phyloP scores from a whole-genome alignment of 2,797 vertebrate genomes.

The Iguana delicatissima region DNA sequence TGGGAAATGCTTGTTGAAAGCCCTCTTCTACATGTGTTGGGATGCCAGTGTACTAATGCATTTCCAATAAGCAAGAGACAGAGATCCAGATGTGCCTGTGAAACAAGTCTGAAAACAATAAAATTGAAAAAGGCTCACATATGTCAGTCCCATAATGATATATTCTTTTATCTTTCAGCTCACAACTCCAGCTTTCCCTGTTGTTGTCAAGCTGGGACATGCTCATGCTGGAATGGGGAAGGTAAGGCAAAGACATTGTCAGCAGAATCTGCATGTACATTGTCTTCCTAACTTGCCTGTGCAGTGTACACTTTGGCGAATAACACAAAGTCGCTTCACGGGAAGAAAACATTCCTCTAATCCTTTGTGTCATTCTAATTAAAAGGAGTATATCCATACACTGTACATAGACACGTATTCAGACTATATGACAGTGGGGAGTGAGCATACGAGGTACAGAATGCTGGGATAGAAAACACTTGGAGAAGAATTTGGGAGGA shows the following conservation, averaged over 20 bases:
- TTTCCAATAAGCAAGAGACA: background rate
- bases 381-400: conserved; percentile 44
- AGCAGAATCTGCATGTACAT: fast-evolving
- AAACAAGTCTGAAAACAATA: background rate
- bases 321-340: conserved; percentile 44
- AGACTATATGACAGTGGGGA: background rate
- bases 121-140: background rate
- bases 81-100: too few species aligned
- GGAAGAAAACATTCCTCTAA: background rate
- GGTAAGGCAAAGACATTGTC: conserved; percentile 79
- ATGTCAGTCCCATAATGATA: background rate
- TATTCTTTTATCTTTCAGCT: conserved; percentile 84
- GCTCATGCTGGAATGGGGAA: conserved; percentile 96
- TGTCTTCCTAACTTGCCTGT: background rate
- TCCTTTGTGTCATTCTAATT: conserved; percentile 37
- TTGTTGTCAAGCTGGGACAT: conserved; percentile 96
- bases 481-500: background rate
- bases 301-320: background rate
- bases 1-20: conserved; percentile 13
- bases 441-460: background rate
- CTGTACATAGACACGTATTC: background rate
- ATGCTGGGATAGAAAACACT: background rate
- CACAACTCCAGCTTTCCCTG: conserved; percentile 86
- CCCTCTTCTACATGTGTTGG: background rate
- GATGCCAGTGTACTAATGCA: background rate